phyloP scores from a whole-genome alignment of 2,797 vertebrate species.

The Helostoma temminkii region DNA sequence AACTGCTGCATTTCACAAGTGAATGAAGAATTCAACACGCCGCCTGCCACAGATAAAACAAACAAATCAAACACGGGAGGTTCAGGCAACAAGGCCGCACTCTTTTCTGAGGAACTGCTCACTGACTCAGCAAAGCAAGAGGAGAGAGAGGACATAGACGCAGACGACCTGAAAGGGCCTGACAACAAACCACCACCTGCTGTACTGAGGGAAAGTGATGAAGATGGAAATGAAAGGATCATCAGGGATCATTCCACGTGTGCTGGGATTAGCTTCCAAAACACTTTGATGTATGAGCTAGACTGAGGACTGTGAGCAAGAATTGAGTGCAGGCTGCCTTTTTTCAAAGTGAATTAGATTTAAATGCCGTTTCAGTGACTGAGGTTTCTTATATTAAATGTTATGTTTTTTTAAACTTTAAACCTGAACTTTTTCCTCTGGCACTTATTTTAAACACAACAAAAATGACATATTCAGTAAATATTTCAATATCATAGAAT shows the following conservation, averaged over 20 bases:
- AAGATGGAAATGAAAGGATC: constrained; percentile 80
- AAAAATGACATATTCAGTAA: not conserved
- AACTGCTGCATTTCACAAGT: not conserved
- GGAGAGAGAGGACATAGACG: constrained; percentile 37
- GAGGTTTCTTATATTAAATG: not conserved
- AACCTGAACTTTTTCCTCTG: not conserved
- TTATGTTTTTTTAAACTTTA: not conserved
- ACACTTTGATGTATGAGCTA: constrained; percentile 87
- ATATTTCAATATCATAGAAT: constrained; percentile 5
- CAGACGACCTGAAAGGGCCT: constrained; percentile 51
- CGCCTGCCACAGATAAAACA: not conserved
- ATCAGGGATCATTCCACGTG: constrained; percentile 84
- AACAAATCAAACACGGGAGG: not conserved
- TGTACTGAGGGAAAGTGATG: constrained; percentile 78
- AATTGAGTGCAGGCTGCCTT: too few species aligned
- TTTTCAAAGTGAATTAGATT: not conserved
- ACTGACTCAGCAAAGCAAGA: constrained; percentile 10
- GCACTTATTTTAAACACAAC: not conserved
- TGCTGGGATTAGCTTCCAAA: constrained; percentile 87
- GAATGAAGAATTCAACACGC: not conserved
- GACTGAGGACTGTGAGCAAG: constrained; percentile 78
- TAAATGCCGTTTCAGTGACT: not conserved
- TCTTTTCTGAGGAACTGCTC: constrained; percentile 28
- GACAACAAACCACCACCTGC: constrained; percentile 18
- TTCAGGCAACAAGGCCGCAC: not conserved